phyloP scores from a whole-genome alignment of 1,140 invertebrate species.

The Neelides sp. region DNA sequence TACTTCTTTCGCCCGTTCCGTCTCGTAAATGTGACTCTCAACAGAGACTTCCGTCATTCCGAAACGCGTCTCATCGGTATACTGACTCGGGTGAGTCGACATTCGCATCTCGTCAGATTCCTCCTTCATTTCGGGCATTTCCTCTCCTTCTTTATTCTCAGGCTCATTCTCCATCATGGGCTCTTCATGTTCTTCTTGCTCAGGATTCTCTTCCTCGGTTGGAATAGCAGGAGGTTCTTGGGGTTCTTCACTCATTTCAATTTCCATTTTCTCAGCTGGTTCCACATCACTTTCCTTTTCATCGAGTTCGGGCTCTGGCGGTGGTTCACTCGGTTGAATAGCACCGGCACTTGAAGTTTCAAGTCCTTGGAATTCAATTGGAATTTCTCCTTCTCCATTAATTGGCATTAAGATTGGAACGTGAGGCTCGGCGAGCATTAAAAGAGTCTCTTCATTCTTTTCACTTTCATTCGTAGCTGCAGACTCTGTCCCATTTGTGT shows the following conservation, averaged over 20 bases:
- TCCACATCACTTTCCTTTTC: not conserved
- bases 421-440: not conserved
- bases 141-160: too few relatives aligned
- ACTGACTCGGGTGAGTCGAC: too few relatives aligned
- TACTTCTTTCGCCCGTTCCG: too few relatives aligned
- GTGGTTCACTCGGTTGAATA: not conserved
- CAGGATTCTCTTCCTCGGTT: too few relatives aligned
- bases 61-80: too few relatives aligned
- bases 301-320: not conserved
- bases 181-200: too few relatives aligned
- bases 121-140: too few relatives aligned
- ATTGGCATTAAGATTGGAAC: not conserved
- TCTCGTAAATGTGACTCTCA: too few relatives aligned
- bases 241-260: not conserved
- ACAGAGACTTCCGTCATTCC: too few relatives aligned
- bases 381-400: not conserved
- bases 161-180: too few relatives aligned
- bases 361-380: not conserved
- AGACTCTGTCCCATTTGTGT: not conserved
- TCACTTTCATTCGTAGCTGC: conserved; percentile 1
- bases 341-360: conserved; percentile 1
- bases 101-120: too few relatives aligned
- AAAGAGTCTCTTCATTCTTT: too few relatives aligned
- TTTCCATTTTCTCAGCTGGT: not conserved
- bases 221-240: not conserved